These are phyloP conservation scores for Aurelia aurita complex sp. Pacific DNA, from an alignment of 30 jellyfish, hydroid and myxozoan species.

Conservation along the genomic window DNA sequence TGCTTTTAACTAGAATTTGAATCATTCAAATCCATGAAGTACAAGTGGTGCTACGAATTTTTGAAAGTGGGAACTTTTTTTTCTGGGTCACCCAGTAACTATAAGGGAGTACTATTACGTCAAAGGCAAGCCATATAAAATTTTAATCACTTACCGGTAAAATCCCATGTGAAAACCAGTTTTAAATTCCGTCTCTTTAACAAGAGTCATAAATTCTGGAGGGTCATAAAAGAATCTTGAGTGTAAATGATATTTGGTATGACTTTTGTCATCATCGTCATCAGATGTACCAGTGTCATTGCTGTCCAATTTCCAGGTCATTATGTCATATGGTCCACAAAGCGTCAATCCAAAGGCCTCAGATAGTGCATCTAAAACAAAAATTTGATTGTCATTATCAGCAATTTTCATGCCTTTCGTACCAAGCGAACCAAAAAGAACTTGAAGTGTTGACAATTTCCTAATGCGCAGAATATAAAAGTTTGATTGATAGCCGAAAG, in stretches of 20 bases:
- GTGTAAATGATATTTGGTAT: slow-evolving; percentile 42
- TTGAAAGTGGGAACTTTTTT: no score
- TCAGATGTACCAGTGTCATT: not conserved
- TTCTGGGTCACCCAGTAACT: no score
- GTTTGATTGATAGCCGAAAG: no score
- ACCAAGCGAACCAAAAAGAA: no score
- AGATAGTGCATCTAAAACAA: slow-evolving; percentile 48
- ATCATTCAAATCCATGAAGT: no score
- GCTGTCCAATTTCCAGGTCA: slow-evolving; percentile 23
- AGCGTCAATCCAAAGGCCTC: slow-evolving; percentile 55
- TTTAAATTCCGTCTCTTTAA: slow-evolving; percentile 24
- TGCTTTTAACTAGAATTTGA: no score
- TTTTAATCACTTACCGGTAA: slow-evolving; percentile 42
- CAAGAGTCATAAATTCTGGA: slow-evolving; percentile 81
- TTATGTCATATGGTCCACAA: slow-evolving; percentile 81
- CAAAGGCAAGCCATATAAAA: not conserved
- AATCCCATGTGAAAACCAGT: slow-evolving; percentile 78
- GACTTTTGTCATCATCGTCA: slow-evolving; percentile 5
- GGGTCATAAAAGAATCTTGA: slow-evolving; percentile 79
- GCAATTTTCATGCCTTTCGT: no score
- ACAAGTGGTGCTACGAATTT: no score
- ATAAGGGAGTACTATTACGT: no score
- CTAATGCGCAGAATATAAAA: no score
- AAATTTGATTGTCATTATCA: not conserved
- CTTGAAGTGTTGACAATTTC: no score